Conservation (phyloP, 1,140 invertebrate genomes). For the Manduca sexta region DNA sequence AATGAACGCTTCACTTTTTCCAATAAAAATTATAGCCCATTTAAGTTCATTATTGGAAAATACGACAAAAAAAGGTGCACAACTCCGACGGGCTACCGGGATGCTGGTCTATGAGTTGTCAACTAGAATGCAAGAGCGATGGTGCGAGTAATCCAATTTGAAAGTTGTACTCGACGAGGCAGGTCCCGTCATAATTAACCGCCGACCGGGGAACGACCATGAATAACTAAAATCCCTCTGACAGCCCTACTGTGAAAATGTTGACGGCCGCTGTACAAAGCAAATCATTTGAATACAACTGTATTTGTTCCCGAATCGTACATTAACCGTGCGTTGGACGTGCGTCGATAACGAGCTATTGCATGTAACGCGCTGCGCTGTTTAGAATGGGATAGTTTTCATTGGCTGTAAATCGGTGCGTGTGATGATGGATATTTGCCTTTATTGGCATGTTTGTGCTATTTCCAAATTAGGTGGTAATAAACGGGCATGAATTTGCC, state of each 20-base stretch:
- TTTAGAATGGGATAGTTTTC: too few relatives aligned
- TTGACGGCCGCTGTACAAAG: neutral
- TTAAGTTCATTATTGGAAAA: neutral
- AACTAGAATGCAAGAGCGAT: conserved; percentile 31
- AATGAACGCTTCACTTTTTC: too few relatives aligned
- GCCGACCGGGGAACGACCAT: conserved; percentile 32
- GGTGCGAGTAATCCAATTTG: conserved; percentile 50
- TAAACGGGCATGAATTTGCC: too few relatives aligned
- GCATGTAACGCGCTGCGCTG: too few relatives aligned
- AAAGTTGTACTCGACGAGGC: conserved; percentile 36
- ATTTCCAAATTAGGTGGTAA: too few relatives aligned
- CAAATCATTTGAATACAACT: neutral
- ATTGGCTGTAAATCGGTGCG: too few relatives aligned
- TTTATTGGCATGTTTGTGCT: too few relatives aligned
- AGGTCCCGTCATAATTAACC: conserved; percentile 48
- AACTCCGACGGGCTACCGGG: neutral
- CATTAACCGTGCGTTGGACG: neutral
- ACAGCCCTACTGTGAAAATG: conserved; percentile 19
- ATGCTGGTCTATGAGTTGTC: conserved; percentile 21
- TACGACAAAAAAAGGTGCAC: neutral
- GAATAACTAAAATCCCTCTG: conserved; percentile 43
- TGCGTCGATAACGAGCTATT: neutral
- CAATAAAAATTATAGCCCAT: neutral
- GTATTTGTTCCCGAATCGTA: neutral
- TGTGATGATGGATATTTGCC: too few relatives aligned